Percentiles rank a stretch among this genome's conserved stretches.
phyloP scores from a whole-genome alignment of 2,113 vertebrate species.

The Pogonocichla stellata region DNA sequence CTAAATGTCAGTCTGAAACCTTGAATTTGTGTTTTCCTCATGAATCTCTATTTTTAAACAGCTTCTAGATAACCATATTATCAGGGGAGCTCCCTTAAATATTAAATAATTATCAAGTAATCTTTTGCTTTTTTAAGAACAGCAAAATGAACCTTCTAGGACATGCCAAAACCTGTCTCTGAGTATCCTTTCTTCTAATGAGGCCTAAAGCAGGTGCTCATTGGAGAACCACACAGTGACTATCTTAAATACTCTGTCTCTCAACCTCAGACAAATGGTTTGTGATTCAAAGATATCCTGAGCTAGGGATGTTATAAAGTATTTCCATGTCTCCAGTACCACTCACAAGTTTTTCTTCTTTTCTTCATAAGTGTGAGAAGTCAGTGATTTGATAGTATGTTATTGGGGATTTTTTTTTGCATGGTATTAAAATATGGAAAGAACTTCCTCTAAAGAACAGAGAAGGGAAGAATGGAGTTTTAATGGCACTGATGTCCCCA shows the following conservation, averaged over 20 bases:
- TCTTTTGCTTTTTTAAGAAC: background rate
- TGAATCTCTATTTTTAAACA: background rate
- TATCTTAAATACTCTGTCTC: background rate
- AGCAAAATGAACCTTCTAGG: background rate
- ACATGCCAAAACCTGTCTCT: background rate
- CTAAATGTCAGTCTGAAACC: background rate
- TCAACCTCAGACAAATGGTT: background rate
- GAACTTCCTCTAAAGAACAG: background rate
- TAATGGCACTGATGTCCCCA: background rate
- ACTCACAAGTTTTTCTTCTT: background rate
- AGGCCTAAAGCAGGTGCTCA: background rate
- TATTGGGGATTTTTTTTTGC: background rate
- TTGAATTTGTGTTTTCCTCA: background rate
- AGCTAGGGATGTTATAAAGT: background rate
- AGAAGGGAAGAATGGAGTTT: background rate
- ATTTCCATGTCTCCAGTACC: background rate
- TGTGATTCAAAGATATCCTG: background rate
- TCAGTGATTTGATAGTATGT: background rate
- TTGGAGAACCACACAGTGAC: background rate
- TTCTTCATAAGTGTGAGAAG: background rate
- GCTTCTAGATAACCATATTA: background rate
- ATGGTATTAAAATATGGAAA: background rate
- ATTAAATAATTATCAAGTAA: background rate
- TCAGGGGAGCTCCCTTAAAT: background rate
- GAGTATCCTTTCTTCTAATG: background rate